Conservation (phyloP, 2,888 invertebrate species). For the Eupithecia inturbata region DNA sequence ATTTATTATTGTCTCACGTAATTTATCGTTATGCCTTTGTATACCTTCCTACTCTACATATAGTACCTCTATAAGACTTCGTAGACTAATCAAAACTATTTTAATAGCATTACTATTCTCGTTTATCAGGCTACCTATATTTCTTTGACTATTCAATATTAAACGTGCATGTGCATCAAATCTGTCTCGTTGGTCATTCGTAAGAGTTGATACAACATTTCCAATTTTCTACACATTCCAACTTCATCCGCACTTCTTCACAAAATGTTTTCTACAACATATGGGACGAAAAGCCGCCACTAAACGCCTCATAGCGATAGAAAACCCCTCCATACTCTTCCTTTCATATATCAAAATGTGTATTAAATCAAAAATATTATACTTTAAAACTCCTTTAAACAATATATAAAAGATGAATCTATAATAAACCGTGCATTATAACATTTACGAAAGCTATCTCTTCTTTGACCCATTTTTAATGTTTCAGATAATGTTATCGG, state of each 20-base stretch:
- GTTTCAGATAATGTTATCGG: neutral
- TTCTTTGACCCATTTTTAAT: neutral
- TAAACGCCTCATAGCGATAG: slow-evolving; percentile 57
- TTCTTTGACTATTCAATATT: neutral
- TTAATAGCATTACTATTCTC: neutral
- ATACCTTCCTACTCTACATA: neutral
- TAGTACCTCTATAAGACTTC: too few relatives aligned
- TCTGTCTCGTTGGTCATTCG: neutral
- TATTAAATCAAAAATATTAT: slow-evolving; percentile 39
- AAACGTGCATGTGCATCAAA: neutral
- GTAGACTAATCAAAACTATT: neutral
- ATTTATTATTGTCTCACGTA: neutral
- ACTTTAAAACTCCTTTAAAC: neutral
- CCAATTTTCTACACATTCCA: slow-evolving; percentile 42
- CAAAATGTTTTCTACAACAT: slow-evolving; percentile 49
- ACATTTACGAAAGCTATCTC: neutral
- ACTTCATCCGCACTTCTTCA: slow-evolving; percentile 42
- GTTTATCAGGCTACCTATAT: neutral
- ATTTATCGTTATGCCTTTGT: neutral
- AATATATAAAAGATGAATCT: neutral
- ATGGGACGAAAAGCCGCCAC: slow-evolving; percentile 75
- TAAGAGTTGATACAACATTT: slow-evolving; percentile 28
- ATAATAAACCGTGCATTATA: neutral
- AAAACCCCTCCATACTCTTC: slow-evolving; percentile 42
- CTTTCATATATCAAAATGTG: slow-evolving; percentile 49